These are phyloP conservation scores for Thalassaphorura encarpata DNA, from an alignment of 1,140 invertebrate genomes.

Conservation along the genomic window DNA sequence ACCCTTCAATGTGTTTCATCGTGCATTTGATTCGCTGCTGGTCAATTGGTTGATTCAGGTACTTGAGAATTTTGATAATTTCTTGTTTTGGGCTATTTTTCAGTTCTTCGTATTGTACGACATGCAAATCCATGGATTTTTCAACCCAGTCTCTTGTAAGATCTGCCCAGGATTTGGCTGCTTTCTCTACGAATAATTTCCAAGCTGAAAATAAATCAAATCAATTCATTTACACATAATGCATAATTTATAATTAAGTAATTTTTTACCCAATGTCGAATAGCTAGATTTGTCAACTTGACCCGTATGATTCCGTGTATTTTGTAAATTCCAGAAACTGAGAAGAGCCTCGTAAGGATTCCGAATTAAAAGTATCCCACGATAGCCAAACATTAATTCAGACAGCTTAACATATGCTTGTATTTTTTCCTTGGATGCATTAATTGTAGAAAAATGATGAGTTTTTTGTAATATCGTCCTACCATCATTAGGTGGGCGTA, in stretches of 20 bases:
- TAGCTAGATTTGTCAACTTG: not conserved
- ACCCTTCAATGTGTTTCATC: slow-evolving; percentile 19
- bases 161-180: slow-evolving; percentile 12
- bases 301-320: slow-evolving; percentile 17
- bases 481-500: slow-evolving; percentile 20
- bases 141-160: slow-evolving; percentile 24
- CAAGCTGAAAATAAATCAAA: slow-evolving; percentile 20
- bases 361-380: slow-evolving; percentile 26
- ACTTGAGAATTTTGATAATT: slow-evolving; percentile 20
- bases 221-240: slow-evolving; percentile 2
- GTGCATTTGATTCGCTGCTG: slow-evolving; percentile 14
- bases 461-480: slow-evolving; percentile 30
- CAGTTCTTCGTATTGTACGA: slow-evolving; percentile 27
- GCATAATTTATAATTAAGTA: slow-evolving; percentile 1
- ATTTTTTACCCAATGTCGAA: not conserved
- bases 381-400: slow-evolving; percentile 19
- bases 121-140: slow-evolving; percentile 21
- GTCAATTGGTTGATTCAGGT: slow-evolving; percentile 18
- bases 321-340: slow-evolving; percentile 22
- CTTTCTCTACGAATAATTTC: slow-evolving; percentile 9
- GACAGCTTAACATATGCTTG: slow-evolving; percentile 11
- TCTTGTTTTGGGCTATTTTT: slow-evolving; percentile 18
- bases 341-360: slow-evolving; percentile 28
- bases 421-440: not conserved
- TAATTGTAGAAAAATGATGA: slow-evolving; percentile 17